phyloP scores from a whole-genome alignment of 2,797 vertebrate species.

The Sciurus vulgaris region DNA sequence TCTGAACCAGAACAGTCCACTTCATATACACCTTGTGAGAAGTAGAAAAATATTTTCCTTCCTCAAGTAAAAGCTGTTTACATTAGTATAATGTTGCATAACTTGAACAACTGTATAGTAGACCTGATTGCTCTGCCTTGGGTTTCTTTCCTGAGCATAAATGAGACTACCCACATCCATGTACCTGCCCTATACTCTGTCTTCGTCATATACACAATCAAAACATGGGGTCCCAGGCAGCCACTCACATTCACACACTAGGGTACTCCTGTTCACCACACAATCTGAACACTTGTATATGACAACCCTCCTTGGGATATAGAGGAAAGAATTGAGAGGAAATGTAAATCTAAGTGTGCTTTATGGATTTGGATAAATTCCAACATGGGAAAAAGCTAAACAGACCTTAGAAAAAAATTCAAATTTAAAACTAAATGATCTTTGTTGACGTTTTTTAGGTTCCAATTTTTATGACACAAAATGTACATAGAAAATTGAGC shows the following conservation, averaged over 20 bases:
- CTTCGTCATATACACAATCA: background rate
- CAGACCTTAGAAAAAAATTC: background rate
- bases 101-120: background rate
- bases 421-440: slow-evolving; percentile 33
- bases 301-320: background rate
- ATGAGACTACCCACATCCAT: accelerated
- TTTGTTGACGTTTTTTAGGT: background rate
- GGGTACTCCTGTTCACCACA: background rate
- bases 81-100: background rate
- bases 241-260: accelerated
- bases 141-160: background rate
- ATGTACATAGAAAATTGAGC: background rate
- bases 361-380: background rate
- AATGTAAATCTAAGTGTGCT: background rate
- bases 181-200: too few relatives aligned
- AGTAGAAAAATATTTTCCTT: background rate
- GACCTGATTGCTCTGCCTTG: background rate
- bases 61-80: background rate
- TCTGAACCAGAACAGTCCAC: background rate
- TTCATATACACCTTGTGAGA: background rate
- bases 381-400: background rate
- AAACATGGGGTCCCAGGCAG: background rate
- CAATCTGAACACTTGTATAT: background rate
- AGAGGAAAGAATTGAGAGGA: background rate
- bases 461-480: slow-evolving; percentile 46